A percentile compares a stretch with the other conserved stretches of the same genome.
These are phyloP conservation scores for Platypus cylindrus DNA, from an alignment of 2,888 invertebrate genomes.

Conservation along the genomic window DNA sequence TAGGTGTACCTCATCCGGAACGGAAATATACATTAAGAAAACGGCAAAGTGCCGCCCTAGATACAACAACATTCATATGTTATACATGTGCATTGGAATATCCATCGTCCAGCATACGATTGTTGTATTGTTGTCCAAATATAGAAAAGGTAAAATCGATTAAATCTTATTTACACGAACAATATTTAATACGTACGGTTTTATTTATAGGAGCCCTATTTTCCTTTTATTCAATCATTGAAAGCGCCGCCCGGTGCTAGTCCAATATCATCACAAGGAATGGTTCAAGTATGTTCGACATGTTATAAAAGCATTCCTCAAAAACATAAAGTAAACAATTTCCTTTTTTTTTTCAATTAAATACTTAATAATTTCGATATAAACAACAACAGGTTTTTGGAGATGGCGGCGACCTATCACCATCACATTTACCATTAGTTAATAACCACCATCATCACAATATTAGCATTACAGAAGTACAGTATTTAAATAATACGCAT, in stretches of 20 bases:
- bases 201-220: conserved; percentile 57
- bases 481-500: conserved; percentile 30
- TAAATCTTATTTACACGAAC: not conserved
- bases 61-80: conserved; percentile 69
- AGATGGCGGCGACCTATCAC: conserved; percentile 26
- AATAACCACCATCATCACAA: conserved; percentile 31
- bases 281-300: conserved; percentile 77
- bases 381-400: conserved; percentile 55
- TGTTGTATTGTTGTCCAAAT: conserved; percentile 75
- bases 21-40: conserved; percentile 72
- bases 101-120: conserved; percentile 64
- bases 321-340: conserved; percentile 44
- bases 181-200: not conserved
- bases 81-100: conserved; percentile 79
- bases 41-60: conserved; percentile 51
- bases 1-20: conserved; percentile 59
- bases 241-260: conserved; percentile 74
- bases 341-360: not conserved
- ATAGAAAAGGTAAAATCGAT: conserved; percentile 44
- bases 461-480: conserved; percentile 32
- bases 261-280: conserved; percentile 81
- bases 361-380: not conserved
- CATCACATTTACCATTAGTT: conserved; percentile 12
- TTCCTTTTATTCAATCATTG: conserved; percentile 74
- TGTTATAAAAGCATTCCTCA: conserved; percentile 75